These are phyloP conservation scores for Cetonia aurata DNA, from an alignment of 2,888 invertebrate species.

Conservation along the genomic window DNA sequence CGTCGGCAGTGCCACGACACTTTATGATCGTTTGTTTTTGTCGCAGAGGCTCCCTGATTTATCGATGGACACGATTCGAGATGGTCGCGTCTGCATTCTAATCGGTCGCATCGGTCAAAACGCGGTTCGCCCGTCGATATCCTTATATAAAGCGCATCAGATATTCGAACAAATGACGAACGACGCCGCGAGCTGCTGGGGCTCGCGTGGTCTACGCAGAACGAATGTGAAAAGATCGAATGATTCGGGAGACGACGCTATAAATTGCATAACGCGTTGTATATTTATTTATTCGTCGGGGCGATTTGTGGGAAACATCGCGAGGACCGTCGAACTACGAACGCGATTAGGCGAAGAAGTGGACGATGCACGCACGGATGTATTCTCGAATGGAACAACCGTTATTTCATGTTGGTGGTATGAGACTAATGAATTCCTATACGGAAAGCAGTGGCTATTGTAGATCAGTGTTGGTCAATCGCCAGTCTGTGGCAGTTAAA, in stretches of 20 bases:
- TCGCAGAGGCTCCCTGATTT: conserved; percentile 22
- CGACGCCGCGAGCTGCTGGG: background rate
- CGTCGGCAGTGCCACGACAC: background rate
- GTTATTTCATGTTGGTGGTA: conserved; percentile 21
- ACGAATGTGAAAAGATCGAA: conserved; percentile 20
- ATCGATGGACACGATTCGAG: conserved; percentile 14
- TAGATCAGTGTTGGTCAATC: no score
- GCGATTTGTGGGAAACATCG: conserved; percentile 35
- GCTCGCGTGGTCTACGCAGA: background rate
- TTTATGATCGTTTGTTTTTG: conserved; percentile 24
- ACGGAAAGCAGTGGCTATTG: background rate
- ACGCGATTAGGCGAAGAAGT: background rate
- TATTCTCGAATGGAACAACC: conserved; percentile 14
- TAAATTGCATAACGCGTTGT: conserved; percentile 37
- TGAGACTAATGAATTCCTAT: conserved; percentile 11
- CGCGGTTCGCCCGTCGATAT: background rate
- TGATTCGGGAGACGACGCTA: conserved; percentile 8
- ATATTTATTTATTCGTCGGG: conserved; percentile 24
- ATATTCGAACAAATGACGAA: conserved; percentile 22
- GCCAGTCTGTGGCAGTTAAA: no score
- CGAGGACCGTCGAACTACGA: background rate
- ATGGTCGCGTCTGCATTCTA: conserved; percentile 35
- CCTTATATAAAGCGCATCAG: conserved; percentile 16
- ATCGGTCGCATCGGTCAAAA: conserved; percentile 23
- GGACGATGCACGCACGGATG: background rate